These are phyloP conservation scores for Napeogenes inachia DNA, from an alignment of 2,888 invertebrate genomes.

Conservation along the genomic window DNA sequence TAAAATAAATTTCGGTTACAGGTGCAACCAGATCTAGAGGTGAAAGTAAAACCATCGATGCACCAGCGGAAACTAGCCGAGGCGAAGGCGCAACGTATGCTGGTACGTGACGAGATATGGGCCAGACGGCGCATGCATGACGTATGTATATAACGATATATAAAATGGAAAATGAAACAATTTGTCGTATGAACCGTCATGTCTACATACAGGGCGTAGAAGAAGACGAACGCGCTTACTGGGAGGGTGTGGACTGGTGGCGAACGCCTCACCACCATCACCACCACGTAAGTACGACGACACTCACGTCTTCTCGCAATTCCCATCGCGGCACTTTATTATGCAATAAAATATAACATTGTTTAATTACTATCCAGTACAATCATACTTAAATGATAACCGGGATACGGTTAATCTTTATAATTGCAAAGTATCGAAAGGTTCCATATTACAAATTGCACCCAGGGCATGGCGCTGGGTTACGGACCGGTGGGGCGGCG, in stretches of 20 bases:
- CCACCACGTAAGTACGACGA: slow-evolving; percentile 44
- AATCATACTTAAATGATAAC: too few relatives aligned
- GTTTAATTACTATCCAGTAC: too few relatives aligned
- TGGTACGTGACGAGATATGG: slow-evolving; percentile 82
- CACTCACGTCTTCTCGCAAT: neutral
- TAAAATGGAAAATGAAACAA: neutral
- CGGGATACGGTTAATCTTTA: too few relatives aligned
- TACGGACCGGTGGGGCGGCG: slow-evolving; percentile 80
- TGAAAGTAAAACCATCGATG: slow-evolving; percentile 96
- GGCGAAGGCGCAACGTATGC: slow-evolving; percentile 89
- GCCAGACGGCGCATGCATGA: slow-evolving; percentile 81
- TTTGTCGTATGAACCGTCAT: neutral
- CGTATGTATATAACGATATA: slow-evolving; percentile 36
- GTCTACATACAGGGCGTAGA: slow-evolving; percentile 74
- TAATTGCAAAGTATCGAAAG: neutral
- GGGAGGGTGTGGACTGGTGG: slow-evolving; percentile 86
- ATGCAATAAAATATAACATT: too few relatives aligned
- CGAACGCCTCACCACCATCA: slow-evolving; percentile 61
- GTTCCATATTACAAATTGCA: slow-evolving; percentile 3
- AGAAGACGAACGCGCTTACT: slow-evolving; percentile 89
- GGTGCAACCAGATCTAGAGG: slow-evolving; percentile 92
- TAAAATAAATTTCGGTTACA: slow-evolving; percentile 29
- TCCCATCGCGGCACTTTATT: too few relatives aligned
- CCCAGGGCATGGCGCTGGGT: slow-evolving; percentile 42
- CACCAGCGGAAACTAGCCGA: slow-evolving; percentile 87